Evolutionary conservation across 1,140 invertebrate genomes (phyloP).

Genomic region (Paracyclopina nana): DNA sequence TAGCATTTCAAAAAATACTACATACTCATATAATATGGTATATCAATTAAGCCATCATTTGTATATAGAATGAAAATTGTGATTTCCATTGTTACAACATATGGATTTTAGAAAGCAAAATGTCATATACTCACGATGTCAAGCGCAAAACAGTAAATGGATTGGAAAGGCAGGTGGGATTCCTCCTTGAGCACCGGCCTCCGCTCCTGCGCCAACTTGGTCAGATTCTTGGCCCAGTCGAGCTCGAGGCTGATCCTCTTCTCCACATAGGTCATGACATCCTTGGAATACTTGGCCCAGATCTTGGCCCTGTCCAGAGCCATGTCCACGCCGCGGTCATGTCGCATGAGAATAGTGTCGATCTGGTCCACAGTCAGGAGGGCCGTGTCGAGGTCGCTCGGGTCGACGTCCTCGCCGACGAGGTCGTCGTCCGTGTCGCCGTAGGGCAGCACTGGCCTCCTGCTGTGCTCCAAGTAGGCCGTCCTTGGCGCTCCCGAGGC

Average conservation of each 20-base stretch:
- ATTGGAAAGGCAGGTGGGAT: slow-evolving; percentile 34
- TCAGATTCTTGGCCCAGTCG: slow-evolving; percentile 32
- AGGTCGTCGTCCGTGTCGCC: slow-evolving; percentile 14
- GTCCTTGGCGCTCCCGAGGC: slow-evolving; percentile 24
- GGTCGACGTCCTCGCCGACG: slow-evolving; percentile 19
- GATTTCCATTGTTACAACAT: too few relatives aligned
- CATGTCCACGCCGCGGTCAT: slow-evolving; percentile 31
- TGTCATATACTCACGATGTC: too few relatives aligned
- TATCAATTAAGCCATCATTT: too few relatives aligned
- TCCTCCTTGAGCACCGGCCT: slow-evolving; percentile 33
- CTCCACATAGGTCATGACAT: slow-evolving; percentile 34
- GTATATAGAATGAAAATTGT: too few relatives aligned
- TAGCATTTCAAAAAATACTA: too few relatives aligned
- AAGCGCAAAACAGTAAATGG: slow-evolving; percentile 33
- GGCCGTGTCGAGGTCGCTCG: slow-evolving; percentile 17
- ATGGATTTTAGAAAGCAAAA: too few relatives aligned
- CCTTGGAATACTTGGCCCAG: slow-evolving; percentile 36
- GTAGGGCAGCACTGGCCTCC: neutral
- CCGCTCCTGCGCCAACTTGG: slow-evolving; percentile 31
- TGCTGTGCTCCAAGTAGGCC: slow-evolving; percentile 17
- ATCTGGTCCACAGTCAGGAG: slow-evolving; percentile 24
- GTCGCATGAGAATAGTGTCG: slow-evolving; percentile 24
- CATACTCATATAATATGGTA: too few relatives aligned
- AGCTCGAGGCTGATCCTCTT: slow-evolving; percentile 31
- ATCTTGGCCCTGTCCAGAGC: slow-evolving; percentile 33